Conservation (phyloP, 2,888 invertebrate species). For the Mactromeris polynyma region DNA sequence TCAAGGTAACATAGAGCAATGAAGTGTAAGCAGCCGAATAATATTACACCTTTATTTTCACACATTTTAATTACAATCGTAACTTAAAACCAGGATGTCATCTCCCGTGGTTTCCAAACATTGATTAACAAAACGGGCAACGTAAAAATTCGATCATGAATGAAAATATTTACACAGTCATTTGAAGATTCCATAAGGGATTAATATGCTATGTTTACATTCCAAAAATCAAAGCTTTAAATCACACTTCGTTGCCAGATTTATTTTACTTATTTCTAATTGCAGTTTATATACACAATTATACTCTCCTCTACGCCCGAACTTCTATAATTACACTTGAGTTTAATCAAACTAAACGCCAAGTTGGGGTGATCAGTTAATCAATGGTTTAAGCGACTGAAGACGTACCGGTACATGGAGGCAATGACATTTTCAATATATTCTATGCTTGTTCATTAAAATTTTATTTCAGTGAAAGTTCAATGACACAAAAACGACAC, state of each 20-base stretch:
- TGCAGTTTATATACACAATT: not conserved
- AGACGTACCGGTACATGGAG: not conserved
- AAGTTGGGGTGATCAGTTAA: not conserved
- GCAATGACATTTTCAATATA: not conserved
- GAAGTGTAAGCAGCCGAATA: not conserved
- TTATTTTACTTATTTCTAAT: constrained; percentile 2
- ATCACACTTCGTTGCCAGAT: not conserved
- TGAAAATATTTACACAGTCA: not conserved
- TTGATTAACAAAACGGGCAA: not conserved
- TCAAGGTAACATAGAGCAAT: not conserved
- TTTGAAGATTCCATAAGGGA: not conserved
- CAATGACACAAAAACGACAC: too few species aligned
- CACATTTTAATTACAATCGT: not conserved
- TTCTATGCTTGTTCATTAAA: not conserved
- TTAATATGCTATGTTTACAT: not conserved
- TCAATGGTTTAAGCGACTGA: not conserved
- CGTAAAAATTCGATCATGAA: not conserved
- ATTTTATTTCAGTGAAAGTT: too few species aligned
- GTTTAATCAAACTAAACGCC: not conserved
- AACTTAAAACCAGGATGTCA: not conserved
- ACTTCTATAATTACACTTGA: not conserved
- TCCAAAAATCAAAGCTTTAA: not conserved
- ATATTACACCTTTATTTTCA: not conserved
- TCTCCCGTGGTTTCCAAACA: not conserved
- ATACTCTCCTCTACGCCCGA: not conserved